phyloP scores from a whole-genome alignment of 1,140 invertebrate species.

The Trichonephila clavata region DNA sequence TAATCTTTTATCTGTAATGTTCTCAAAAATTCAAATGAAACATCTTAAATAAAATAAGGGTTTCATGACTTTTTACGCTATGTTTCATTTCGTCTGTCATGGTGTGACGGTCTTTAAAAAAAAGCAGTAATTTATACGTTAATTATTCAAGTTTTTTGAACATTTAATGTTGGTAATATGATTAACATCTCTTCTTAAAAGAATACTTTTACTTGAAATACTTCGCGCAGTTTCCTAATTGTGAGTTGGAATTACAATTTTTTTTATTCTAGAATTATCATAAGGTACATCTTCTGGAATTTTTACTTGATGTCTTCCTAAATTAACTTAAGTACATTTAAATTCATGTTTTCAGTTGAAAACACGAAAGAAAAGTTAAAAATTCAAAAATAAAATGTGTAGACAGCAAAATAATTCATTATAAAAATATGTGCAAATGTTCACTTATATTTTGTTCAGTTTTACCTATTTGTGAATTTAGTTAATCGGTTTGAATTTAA shows the following conservation, averaged over 20 bases:
- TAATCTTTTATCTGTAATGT: no score
- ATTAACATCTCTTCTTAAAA: background rate
- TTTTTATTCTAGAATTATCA: background rate
- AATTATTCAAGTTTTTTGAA: background rate
- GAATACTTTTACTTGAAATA: background rate
- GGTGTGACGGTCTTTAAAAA: background rate
- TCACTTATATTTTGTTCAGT: no score
- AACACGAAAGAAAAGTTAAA: no score
- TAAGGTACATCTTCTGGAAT: background rate
- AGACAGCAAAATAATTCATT: no score
- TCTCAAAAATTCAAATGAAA: no score
- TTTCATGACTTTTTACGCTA: no score
- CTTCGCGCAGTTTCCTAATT: background rate
- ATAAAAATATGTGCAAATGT: no score
- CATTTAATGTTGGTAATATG: background rate
- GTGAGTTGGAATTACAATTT: background rate
- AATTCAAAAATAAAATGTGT: no score
- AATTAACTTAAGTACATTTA: background rate
- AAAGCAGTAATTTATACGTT: background rate
- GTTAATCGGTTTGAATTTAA: no score
- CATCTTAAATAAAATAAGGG: no score
- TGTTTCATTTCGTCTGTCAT: no score
- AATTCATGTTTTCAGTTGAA: background rate
- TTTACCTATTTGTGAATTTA: no score
- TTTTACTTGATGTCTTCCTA: background rate